These are phyloP conservation scores for Cephus runcator DNA, from an alignment of 2,888 invertebrate species.

Conservation along the genomic window DNA sequence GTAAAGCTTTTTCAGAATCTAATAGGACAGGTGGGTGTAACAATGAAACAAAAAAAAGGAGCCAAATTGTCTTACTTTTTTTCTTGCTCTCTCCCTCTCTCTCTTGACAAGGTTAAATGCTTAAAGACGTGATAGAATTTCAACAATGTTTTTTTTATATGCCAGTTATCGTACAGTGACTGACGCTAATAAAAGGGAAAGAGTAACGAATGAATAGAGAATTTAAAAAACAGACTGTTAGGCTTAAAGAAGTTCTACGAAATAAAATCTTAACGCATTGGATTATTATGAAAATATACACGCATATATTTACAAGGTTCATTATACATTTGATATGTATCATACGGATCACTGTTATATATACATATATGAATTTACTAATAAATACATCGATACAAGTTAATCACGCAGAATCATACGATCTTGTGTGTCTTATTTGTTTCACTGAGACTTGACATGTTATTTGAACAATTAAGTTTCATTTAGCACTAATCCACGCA, in stretches of 20 bases:
- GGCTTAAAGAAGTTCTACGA: slow-evolving; percentile 27
- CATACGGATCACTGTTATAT: slow-evolving; percentile 39
- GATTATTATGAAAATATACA: slow-evolving; percentile 25
- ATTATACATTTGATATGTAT: slow-evolving; percentile 34
- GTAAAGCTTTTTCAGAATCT: background rate
- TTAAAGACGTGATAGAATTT: background rate
- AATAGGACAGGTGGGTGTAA: background rate
- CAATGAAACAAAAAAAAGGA: background rate
- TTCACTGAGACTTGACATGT: background rate
- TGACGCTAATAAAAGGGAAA: background rate
- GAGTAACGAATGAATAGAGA: background rate
- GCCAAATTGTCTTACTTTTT: background rate
- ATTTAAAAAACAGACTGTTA: slow-evolving; percentile 19
- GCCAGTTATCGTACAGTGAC: background rate
- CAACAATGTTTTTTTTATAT: background rate
- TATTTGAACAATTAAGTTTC: no score
- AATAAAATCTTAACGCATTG: slow-evolving; percentile 35
- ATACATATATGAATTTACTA: slow-evolving; percentile 38
- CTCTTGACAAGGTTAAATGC: background rate
- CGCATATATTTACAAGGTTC: slow-evolving; percentile 25
- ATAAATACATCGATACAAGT: slow-evolving; percentile 35
- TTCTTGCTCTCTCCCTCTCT: background rate
- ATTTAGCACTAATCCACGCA: no score
- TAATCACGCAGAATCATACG: background rate
- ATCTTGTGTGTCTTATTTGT: background rate